phyloP scores from a whole-genome alignment of 2,888 invertebrate species.

The Xestia ashworthii region DNA sequence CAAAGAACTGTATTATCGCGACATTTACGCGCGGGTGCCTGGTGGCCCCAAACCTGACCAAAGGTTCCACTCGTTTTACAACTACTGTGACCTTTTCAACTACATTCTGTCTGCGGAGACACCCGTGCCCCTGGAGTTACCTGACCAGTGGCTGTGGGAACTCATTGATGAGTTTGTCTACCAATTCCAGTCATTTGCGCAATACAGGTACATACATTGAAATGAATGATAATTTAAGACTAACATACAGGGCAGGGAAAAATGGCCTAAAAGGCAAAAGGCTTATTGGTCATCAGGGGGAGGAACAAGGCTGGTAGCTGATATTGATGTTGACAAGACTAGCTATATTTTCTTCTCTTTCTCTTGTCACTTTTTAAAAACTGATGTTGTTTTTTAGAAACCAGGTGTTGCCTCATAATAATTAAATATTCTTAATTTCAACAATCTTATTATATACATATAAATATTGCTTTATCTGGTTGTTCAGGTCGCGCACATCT shows the following conservation, averaged over 20 bases:
- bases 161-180: conserved; percentile 99
- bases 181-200: conserved; percentile 98
- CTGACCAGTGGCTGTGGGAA: conserved; percentile 99
- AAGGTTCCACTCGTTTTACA: conserved; percentile 98
- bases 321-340: neutral
- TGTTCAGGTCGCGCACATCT: conserved; percentile 90
- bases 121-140: conserved; percentile 97
- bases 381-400: neutral
- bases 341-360: neutral
- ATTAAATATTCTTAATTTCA: too few species aligned
- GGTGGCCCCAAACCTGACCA: conserved; percentile 97
- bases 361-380: neutral
- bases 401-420: neutral
- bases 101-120: conserved; percentile 97
- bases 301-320: neutral
- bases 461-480: neutral
- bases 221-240: neutral
- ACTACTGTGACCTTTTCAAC: conserved; percentile 99
- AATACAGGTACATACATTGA: conserved; percentile 92
- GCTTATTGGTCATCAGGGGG: neutral
- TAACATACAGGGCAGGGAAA: neutral
- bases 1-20: conserved; percentile 99
- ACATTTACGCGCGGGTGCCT: conserved; percentile 98
- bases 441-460: too few species aligned
- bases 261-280: neutral